These are phyloP conservation scores for Odontocerum albicorne DNA, from an alignment of 2,888 invertebrate genomes.

Conservation along the genomic window DNA sequence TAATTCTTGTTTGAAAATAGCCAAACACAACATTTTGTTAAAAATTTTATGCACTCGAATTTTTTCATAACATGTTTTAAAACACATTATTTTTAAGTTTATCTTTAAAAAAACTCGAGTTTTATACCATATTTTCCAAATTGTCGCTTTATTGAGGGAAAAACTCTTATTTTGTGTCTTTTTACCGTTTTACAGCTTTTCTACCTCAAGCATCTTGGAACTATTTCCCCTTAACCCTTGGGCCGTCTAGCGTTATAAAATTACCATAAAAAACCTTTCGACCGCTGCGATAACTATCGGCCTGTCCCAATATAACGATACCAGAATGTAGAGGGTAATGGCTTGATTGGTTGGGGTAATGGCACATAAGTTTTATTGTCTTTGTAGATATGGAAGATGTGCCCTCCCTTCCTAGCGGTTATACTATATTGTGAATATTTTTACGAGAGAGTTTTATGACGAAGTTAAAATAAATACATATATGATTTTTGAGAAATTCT, in stretches of 20 bases:
- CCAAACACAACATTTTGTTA: no score
- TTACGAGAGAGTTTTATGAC: no score
- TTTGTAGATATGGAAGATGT: background rate
- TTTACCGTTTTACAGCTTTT: background rate
- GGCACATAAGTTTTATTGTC: conserved; percentile 9
- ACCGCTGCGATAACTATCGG: conserved; percentile 9
- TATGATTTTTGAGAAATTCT: no score
- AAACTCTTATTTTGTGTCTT: background rate
- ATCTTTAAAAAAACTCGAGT: no score
- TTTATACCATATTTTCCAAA: no score
- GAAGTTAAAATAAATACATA: no score
- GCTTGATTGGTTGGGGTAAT: conserved; percentile 8
- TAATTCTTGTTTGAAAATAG: no score
- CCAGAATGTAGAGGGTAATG: background rate
- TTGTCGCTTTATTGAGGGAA: background rate
- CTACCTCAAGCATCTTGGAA: conserved; percentile 1
- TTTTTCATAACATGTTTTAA: no score
- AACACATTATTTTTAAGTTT: no score
- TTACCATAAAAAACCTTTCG: conserved; percentile 22
- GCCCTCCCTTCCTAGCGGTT: no score
- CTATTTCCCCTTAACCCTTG: background rate
- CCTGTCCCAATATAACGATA: background rate
- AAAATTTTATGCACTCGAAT: no score
- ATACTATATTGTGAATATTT: no score
- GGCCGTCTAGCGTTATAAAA: conserved; percentile 14